Evolutionary conservation across 2,113 vertebrate species (phyloP).

Genomic region (Protobothrops flavoviridis): DNA sequence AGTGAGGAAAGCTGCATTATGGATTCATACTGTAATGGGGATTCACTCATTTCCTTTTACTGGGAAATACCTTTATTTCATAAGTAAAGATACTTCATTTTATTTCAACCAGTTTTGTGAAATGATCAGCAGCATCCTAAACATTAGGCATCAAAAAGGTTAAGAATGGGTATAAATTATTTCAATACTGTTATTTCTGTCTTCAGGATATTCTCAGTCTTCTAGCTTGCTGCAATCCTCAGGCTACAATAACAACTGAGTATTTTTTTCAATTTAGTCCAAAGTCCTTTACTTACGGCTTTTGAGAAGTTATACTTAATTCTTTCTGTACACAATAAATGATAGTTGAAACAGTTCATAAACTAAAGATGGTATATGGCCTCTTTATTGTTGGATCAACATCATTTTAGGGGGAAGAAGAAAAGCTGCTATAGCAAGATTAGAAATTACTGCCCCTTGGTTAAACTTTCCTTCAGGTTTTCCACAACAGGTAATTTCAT

Average conservation of each 20-base stretch:
- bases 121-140: neutral
- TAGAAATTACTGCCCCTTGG: neutral
- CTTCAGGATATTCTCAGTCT: conserved; percentile 2
- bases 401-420: neutral
- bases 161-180: conserved; percentile 8
- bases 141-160: conserved; percentile 22
- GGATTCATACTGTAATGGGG: neutral
- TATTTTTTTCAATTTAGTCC: conserved; percentile 21
- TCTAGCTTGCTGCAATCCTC: conserved; percentile 21
- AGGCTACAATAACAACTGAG: conserved; percentile 13
- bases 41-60: neutral
- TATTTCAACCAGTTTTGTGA: neutral
- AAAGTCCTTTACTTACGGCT: neutral
- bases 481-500: neutral
- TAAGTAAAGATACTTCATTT: neutral
- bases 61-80: neutral
- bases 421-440: neutral
- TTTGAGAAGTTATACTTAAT: neutral
- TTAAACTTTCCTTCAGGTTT: neutral
- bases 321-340: neutral
- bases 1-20: neutral
- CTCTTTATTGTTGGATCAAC: conserved; percentile 9
- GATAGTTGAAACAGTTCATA: neutral
- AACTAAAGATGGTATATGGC: neutral
- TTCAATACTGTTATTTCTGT: conserved; percentile 13